Evolutionary conservation across 2,888 invertebrate species (phyloP), one percentile per base, ranked within the genome.

Genomic region (Timema cristinae): DNA sequence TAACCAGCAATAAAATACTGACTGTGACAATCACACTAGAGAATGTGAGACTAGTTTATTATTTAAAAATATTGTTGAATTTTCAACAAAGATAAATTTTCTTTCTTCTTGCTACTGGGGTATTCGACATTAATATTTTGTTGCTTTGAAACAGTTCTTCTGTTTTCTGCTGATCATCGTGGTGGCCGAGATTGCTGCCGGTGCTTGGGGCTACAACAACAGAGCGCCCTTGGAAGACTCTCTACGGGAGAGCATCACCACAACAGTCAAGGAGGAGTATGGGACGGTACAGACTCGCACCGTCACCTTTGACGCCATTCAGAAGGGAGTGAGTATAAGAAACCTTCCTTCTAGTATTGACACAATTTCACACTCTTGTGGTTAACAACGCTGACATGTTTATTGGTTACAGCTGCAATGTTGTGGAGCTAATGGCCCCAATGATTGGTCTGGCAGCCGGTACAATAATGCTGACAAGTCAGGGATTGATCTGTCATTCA

Each of bases 151-250:
- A 73, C 82, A 93, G 89, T 94, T 93, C 83, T 92, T 93, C 83
- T 87, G 91, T 78, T 86, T 91, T 75, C 85, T 94, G 73, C 84
- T 94, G 77, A 85, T 94, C 73, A 90, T 93, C 73, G 87, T 94
- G 80, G 91, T 91, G 72, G 89, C 90, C 15, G 90, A 94, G 83
- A 86, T 94, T 67, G 91, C 91, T 6, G 90, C 90, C 71, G 92
- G 90, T 66, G 87, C 90, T 77, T 93, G 92, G 90, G 89, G 90
- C 63, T 91, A 90, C 79, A 87, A 88, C 75, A 90, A 92, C 79
- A 86, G 87, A 77, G 88, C 90, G 72, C 85, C 86, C 78, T 83
- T 92, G 72, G 87, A 89, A 79, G 85, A 86, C 69, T 85, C 90
- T 77, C 86, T 92, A 54, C 85, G 87, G 73, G 84, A 85, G 52